Percentiles rank a stretch among this genome's conserved stretches.
phyloP scores from a whole-genome alignment of 2,888 invertebrate species.

The Anticlea derivata region DNA sequence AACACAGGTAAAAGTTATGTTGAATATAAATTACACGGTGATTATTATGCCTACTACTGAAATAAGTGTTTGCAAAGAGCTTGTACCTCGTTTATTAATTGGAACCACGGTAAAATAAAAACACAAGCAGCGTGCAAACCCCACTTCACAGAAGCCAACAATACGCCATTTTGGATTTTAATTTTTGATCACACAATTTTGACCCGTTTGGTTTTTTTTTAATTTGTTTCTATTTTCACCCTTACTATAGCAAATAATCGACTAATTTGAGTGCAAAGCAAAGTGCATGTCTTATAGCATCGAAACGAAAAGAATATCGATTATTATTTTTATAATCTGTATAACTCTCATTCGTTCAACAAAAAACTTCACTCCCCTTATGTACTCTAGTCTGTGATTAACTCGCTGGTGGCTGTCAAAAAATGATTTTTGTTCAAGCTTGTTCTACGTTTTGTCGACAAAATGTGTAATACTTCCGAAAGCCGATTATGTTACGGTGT shows the following conservation, averaged over 20 bases:
- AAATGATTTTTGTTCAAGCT: constrained; percentile 47
- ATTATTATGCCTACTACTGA: too few species aligned
- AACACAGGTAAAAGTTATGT: constrained; percentile 26
- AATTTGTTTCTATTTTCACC: too few species aligned
- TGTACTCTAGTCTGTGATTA: too few species aligned
- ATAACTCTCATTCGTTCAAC: too few species aligned
- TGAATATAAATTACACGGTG: not conserved
- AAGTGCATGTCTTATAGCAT: too few species aligned
- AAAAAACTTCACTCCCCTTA: too few species aligned
- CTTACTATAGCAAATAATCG: too few species aligned
- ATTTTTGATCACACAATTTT: too few species aligned
- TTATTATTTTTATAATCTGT: too few species aligned
- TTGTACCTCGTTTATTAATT: constrained; percentile 3
- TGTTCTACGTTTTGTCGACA: constrained; percentile 46
- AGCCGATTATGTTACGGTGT: constrained; percentile 55
- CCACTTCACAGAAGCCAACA: constrained; percentile 35
- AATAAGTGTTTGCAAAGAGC: not conserved
- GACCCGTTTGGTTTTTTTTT: not conserved
- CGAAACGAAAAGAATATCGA: too few species aligned
- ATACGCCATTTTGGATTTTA: constrained; percentile 38
- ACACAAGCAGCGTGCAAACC: constrained; percentile 26
- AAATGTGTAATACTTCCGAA: constrained; percentile 52
- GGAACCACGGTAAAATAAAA: not conserved
- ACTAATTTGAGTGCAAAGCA: too few species aligned
- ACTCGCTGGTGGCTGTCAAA: constrained; percentile 41